These are phyloP conservation scores for Brachionus asplanchnoidis DNA, from an alignment of 1,140 invertebrate species.

Conservation along the genomic window DNA sequence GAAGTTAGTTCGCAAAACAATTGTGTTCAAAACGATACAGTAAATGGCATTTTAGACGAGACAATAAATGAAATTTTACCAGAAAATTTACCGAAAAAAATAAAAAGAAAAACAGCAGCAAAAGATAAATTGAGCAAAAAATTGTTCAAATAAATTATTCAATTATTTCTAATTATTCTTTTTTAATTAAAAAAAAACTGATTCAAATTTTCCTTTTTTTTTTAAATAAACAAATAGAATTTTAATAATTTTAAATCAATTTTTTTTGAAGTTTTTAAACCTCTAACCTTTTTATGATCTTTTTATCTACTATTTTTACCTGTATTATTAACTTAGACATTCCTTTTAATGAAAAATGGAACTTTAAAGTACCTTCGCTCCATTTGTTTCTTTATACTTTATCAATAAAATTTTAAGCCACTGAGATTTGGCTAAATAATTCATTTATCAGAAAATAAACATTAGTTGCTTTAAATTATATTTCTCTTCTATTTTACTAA, in stretches of 20 bases:
- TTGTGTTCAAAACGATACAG: too few relatives aligned
- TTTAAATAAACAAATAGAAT: background rate
- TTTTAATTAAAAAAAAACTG: background rate
- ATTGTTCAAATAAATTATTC: background rate
- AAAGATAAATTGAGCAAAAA: background rate
- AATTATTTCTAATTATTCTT: background rate
- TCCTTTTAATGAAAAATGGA: background rate
- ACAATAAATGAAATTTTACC: background rate
- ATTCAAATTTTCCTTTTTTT: background rate
- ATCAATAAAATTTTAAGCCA: background rate
- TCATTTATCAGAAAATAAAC: background rate
- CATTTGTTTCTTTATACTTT: background rate
- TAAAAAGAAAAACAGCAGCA: too few relatives aligned
- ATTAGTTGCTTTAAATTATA: background rate
- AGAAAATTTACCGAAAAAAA: too few relatives aligned
- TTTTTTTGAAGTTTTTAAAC: background rate
- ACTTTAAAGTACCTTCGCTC: background rate
- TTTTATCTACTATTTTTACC: background rate
- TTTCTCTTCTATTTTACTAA: background rate
- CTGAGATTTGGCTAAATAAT: background rate
- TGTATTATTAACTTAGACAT: background rate
- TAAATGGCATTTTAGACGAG: background rate
- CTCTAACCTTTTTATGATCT: background rate
- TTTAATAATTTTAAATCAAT: background rate
- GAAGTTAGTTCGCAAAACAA: too few relatives aligned